Conservation (phyloP, 2,888 invertebrate species). For the Minunthozetes semirufus region DNA sequence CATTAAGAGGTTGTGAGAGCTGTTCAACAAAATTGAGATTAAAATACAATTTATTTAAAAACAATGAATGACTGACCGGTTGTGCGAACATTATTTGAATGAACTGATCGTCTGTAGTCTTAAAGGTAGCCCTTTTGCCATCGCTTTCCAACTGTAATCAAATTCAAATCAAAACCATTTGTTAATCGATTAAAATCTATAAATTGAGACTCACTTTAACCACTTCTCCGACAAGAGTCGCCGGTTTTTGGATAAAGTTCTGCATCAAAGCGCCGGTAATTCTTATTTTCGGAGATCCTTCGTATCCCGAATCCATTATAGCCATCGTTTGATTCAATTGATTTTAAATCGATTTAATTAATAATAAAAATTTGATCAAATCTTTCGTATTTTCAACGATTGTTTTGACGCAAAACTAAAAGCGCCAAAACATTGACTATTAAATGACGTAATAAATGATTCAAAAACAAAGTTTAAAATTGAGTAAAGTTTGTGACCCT, state of each 20-base stretch:
- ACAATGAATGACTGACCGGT: slow-evolving; percentile 24
- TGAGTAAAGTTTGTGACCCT: background rate
- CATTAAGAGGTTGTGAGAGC: background rate
- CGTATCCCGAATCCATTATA: background rate
- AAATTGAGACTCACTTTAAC: slow-evolving; percentile 1
- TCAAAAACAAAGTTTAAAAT: background rate
- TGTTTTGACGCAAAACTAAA: too few relatives aligned
- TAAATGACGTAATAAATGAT: background rate
- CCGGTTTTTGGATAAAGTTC: slow-evolving; percentile 9
- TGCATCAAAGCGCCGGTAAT: slow-evolving; percentile 29
- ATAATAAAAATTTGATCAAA: background rate
- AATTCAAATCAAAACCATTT: background rate
- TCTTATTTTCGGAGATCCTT: background rate
- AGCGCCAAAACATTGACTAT: too few relatives aligned
- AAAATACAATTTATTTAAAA: background rate
- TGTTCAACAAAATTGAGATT: background rate
- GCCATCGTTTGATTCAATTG: too few relatives aligned
- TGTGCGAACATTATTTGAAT: slow-evolving; percentile 7
- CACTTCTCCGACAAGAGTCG: slow-evolving; percentile 14
- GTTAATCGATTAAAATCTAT: background rate
- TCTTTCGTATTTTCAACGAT: too few relatives aligned
- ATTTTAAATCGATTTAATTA: background rate
- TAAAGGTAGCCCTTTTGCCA: slow-evolving; percentile 28
- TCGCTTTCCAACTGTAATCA: background rate
- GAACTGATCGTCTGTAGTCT: slow-evolving; percentile 31